Evolutionary conservation across 2,888 invertebrate species (phyloP).

Genomic region (Troglohyphantes excavatus): DNA sequence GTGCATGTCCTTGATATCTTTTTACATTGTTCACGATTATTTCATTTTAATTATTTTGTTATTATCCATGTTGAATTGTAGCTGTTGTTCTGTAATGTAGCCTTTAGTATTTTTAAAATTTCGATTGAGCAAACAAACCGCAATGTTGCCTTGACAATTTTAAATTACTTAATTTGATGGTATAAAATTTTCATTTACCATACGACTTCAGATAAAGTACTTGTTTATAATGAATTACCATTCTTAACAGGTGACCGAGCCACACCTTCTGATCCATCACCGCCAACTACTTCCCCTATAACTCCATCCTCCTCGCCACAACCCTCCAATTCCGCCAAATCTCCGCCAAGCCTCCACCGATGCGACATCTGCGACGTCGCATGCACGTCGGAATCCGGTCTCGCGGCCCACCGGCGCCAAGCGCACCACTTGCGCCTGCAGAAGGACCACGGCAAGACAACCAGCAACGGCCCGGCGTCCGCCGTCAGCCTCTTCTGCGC

Average conservation of each 20-base stretch:
- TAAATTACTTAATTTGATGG: no score
- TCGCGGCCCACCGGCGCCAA: slow-evolving; percentile 87
- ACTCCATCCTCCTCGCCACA: neutral
- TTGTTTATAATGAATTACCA: no score
- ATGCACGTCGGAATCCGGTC: slow-evolving; percentile 87
- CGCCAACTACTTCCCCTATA: slow-evolving; percentile 30
- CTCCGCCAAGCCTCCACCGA: slow-evolving; percentile 80
- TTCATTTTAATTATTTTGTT: no score
- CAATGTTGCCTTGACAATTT: no score
- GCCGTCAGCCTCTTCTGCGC: slow-evolving; percentile 88
- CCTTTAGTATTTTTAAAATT: no score
- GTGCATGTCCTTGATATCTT: no score
- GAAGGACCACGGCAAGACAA: slow-evolving; percentile 65
- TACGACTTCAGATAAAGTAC: no score
- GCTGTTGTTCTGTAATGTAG: no score
- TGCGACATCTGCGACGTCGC: slow-evolving; percentile 92
- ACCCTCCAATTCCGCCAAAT: neutral
- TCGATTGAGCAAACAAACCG: no score
- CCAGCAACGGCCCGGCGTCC: slow-evolving; percentile 39
- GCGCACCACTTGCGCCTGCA: slow-evolving; percentile 84
- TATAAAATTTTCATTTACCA: no score
- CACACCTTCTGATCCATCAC: neutral
- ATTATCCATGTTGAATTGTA: no score
- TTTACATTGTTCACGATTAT: no score
- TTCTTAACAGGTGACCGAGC: slow-evolving; percentile 8